A percentile compares a stretch with the other conserved stretches of the same genome.
Evolutionary conservation across 2,888 invertebrate genomes (phyloP).

Genomic region (Isoperla grammatica): DNA sequence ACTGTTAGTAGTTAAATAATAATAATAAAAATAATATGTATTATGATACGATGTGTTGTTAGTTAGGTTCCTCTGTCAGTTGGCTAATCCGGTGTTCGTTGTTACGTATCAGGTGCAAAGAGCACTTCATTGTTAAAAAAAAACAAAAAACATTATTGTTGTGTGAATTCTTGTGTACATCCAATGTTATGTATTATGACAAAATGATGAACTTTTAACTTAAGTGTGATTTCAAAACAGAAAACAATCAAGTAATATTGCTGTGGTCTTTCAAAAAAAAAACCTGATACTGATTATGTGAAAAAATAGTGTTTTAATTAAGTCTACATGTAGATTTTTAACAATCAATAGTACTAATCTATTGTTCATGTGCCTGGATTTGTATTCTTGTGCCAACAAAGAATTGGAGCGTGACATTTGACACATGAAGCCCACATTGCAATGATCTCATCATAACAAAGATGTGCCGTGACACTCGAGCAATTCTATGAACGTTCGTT

Average conservation of each 20-base stretch:
- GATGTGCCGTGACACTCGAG: slow-evolving; percentile 24
- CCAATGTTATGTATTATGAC: slow-evolving; percentile 24
- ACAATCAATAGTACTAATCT: slow-evolving; percentile 33
- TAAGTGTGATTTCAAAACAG: slow-evolving; percentile 33
- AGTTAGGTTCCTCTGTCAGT: slow-evolving; percentile 32
- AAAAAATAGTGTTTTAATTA: slow-evolving; percentile 31
- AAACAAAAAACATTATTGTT: slow-evolving; percentile 31
- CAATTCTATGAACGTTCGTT: slow-evolving; percentile 23
- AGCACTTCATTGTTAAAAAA: slow-evolving; percentile 31
- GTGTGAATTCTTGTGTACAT: slow-evolving; percentile 32
- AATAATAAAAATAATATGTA: slow-evolving; percentile 25
- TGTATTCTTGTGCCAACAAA: slow-evolving; percentile 33
- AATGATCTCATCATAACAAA: slow-evolving; percentile 29
- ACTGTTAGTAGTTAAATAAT: slow-evolving; percentile 14
- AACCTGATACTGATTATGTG: slow-evolving; percentile 29
- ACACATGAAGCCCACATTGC: slow-evolving; percentile 8
- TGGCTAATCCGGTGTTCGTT: slow-evolving; percentile 31
- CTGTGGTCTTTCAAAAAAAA: slow-evolving; percentile 34
- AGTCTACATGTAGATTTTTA: slow-evolving; percentile 32
- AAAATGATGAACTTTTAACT: slow-evolving; percentile 23
- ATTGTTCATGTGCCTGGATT: slow-evolving; percentile 34
- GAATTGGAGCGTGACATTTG: slow-evolving; percentile 25
- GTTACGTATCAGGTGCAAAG: slow-evolving; percentile 33
- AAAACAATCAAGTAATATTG: slow-evolving; percentile 34
- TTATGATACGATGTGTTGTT: slow-evolving; percentile 24